phyloP scores from a whole-genome alignment of 2,888 invertebrate genomes.

The Agriopis leucophaearia region DNA sequence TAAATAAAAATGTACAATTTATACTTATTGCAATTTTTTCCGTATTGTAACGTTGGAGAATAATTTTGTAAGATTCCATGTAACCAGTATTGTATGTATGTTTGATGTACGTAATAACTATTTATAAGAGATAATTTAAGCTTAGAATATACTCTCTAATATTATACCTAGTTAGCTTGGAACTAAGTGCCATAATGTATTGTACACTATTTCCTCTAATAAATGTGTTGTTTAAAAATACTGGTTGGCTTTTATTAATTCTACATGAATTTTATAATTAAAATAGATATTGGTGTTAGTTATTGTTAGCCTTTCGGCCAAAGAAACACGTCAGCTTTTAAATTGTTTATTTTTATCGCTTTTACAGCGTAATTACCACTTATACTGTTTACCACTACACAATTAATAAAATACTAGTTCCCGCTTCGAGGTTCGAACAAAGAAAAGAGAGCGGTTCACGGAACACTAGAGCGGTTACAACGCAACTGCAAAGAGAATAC shows the following conservation, averaged over 20 bases:
- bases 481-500: too few relatives aligned
- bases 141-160: slow-evolving; percentile 49
- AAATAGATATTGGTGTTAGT: not conserved
- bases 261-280: not conserved
- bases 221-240: slow-evolving; percentile 52
- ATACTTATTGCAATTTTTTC: slow-evolving; percentile 12
- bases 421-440: too few relatives aligned
- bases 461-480: too few relatives aligned
- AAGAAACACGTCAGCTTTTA: too few relatives aligned
- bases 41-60: slow-evolving; percentile 36
- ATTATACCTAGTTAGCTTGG: slow-evolving; percentile 53
- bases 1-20: slow-evolving; percentile 12
- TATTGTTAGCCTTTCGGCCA: too few relatives aligned
- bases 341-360: too few relatives aligned
- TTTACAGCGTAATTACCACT: too few relatives aligned
- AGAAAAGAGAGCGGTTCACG: too few relatives aligned
- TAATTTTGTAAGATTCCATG: slow-evolving; percentile 54
- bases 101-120: slow-evolving; percentile 60
- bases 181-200: slow-evolving; percentile 81
- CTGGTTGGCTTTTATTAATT: not conserved
- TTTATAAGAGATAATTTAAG: slow-evolving; percentile 57
- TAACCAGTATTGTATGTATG: slow-evolving; percentile 71
- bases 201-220: slow-evolving; percentile 66
- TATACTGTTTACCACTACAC: too few relatives aligned
- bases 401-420: too few relatives aligned